These are phyloP conservation scores for Indri indri DNA, from an alignment of 2,113 vertebrate species.

Conservation along the genomic window DNA sequence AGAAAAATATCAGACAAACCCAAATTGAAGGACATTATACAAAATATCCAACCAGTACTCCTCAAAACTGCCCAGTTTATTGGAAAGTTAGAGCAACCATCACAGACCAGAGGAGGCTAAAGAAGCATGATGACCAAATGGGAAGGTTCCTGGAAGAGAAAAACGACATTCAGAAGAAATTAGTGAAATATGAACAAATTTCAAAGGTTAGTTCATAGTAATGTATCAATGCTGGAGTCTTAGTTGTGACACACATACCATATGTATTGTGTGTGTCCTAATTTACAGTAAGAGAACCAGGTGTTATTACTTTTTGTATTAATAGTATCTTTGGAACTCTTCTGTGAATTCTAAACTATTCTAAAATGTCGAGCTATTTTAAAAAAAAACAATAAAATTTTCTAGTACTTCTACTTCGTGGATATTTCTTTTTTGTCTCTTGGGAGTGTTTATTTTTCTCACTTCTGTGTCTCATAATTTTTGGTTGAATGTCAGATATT, in stretches of 20 bases:
- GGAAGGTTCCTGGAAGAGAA: not conserved
- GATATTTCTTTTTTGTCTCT: slow-evolving; percentile 2
- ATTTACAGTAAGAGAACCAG: not conserved
- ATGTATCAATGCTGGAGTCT: not conserved
- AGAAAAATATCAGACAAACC: not conserved
- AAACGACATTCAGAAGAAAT: not conserved
- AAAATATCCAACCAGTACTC: not conserved
- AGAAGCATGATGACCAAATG: not conserved
- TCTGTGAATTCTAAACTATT: not conserved
- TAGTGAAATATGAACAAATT: not conserved
- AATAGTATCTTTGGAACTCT: not conserved
- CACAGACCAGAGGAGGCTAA: not conserved
- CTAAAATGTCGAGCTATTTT: not conserved
- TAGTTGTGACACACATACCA: not conserved
- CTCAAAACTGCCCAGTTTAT: not conserved
- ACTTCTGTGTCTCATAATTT: not conserved
- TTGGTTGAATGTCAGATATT: not conserved
- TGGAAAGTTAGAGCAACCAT: not conserved
- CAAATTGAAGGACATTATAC: not conserved
- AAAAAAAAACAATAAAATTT: not conserved
- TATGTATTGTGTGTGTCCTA: not conserved
- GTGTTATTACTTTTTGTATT: not conserved
- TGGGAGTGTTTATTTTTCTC: not conserved
- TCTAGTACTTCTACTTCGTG: not conserved
- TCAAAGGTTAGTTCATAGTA: not conserved